Conservation (phyloP, 2,113 vertebrate genomes). For the Egretta garzetta region DNA sequence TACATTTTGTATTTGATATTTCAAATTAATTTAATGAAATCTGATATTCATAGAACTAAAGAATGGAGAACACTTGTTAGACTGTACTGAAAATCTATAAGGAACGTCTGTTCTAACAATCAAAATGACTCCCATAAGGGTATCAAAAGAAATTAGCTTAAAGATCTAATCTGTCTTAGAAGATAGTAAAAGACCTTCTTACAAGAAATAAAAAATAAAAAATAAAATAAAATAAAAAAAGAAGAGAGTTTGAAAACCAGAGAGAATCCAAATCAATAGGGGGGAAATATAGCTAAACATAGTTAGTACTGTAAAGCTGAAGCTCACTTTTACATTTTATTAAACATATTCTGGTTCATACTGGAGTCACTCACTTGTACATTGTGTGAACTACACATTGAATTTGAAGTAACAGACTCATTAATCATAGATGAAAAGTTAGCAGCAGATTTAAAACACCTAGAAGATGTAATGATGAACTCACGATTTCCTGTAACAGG, state of each 20-base stretch:
- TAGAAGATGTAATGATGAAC: not conserved
- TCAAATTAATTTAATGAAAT: not conserved
- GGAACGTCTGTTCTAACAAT: not conserved
- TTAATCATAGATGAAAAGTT: conserved; percentile 21
- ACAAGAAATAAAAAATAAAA: not conserved
- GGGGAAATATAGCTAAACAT: not conserved
- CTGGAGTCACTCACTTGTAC: not conserved
- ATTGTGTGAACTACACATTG: not conserved
- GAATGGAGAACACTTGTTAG: not conserved
- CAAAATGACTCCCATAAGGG: not conserved
- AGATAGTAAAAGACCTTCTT: not conserved
- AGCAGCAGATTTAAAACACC: not conserved
- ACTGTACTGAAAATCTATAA: not conserved
- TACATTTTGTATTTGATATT: not conserved
- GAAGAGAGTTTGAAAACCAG: not conserved
- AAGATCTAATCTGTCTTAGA: not conserved
- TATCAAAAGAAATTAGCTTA: conserved; percentile 9
- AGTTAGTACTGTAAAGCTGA: not conserved
- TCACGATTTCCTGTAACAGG: not conserved
- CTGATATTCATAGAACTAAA: not conserved
- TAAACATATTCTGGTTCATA: not conserved
- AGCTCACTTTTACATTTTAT: conserved; percentile 22
- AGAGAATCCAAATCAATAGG: not conserved
- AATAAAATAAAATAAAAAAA: too few species aligned
- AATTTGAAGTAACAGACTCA: not conserved